Evolutionary conservation across 2,113 vertebrate genomes (phyloP).

Genomic region (Lepisosteus oculatus): DNA sequence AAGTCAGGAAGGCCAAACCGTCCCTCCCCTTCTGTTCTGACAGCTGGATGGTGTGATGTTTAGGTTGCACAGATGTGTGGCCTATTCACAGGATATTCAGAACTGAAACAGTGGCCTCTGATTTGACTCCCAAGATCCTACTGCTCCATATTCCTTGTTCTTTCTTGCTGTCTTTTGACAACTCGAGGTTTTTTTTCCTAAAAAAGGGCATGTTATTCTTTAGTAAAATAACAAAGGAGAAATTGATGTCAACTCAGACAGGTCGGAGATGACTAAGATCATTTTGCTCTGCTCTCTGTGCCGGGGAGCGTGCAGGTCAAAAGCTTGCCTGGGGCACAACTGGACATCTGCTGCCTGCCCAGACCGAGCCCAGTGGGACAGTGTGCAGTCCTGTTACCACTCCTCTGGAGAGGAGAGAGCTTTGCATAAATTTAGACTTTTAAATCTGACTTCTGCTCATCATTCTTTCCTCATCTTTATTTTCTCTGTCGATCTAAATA

Average conservation of each 20-base stretch:
- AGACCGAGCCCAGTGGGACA: slow-evolving; percentile 17
- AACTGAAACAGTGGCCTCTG: no score
- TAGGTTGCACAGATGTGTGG: background rate
- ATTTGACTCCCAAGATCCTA: no score
- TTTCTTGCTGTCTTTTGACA: background rate
- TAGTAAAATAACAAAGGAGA: slow-evolving; percentile 14
- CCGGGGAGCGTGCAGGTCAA: background rate
- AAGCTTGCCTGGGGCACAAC: slow-evolving; percentile 18
- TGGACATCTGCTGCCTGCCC: slow-evolving; percentile 25
- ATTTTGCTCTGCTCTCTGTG: slow-evolving; percentile 19
- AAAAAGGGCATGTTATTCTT: slow-evolving; percentile 3
- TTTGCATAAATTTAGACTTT: no score
- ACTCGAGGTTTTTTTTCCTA: background rate
- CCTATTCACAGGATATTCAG: background rate
- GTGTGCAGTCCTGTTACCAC: slow-evolving; percentile 19
- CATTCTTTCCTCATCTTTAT: background rate
- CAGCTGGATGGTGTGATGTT: slow-evolving; percentile 12
- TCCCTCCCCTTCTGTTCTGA: background rate
- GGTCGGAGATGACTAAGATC: slow-evolving; percentile 24
- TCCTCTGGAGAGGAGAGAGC: background rate
- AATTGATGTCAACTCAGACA: slow-evolving; percentile 20
- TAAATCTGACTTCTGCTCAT: background rate
- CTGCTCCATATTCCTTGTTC: background rate
- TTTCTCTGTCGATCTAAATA: no score
- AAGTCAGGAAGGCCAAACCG: slow-evolving; percentile 10